Evolutionary conservation across 2,888 invertebrate species (phyloP).

Genomic region (Siphlonurus alternatus): DNA sequence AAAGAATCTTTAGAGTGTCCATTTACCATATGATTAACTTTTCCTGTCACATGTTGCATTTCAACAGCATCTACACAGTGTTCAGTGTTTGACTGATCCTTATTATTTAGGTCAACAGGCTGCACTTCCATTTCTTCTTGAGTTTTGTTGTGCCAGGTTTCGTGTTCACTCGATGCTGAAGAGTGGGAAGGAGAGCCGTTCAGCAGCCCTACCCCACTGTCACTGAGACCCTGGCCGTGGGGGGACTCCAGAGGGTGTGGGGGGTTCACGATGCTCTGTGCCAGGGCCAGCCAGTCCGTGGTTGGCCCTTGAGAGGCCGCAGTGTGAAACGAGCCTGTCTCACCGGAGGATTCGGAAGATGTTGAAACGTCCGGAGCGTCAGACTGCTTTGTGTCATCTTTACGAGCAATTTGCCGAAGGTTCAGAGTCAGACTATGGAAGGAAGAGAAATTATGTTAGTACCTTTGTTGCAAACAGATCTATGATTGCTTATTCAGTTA

Average conservation of each 20-base stretch:
- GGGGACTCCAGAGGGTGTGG: constrained; percentile 13
- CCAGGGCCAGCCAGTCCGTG: not conserved
- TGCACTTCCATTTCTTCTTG: no score
- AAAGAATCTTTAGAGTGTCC: no score
- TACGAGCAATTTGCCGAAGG: constrained; percentile 37
- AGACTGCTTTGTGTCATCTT: constrained; percentile 18
- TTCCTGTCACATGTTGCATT: no score
- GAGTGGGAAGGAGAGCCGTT: not conserved
- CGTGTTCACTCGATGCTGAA: not conserved
- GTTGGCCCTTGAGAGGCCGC: not conserved
- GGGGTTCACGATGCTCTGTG: not conserved
- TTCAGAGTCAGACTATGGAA: constrained; percentile 46
- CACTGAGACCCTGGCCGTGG: constrained; percentile 9
- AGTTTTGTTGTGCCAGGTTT: not conserved
- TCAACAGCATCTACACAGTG: no score
- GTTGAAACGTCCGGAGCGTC: no score
- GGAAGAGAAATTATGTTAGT: constrained; percentile 13
- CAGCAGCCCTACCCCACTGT: not conserved
- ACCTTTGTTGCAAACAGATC: not conserved
- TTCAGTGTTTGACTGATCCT: no score
- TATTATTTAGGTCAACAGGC: no score
- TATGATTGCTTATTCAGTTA: not conserved
- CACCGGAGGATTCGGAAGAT: constrained; percentile 12
- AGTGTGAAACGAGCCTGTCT: not conserved
- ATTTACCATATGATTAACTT: no score